Evolutionary conservation across 2,113 vertebrate genomes (phyloP).

Genomic region (Ammospiza caudacuta): DNA sequence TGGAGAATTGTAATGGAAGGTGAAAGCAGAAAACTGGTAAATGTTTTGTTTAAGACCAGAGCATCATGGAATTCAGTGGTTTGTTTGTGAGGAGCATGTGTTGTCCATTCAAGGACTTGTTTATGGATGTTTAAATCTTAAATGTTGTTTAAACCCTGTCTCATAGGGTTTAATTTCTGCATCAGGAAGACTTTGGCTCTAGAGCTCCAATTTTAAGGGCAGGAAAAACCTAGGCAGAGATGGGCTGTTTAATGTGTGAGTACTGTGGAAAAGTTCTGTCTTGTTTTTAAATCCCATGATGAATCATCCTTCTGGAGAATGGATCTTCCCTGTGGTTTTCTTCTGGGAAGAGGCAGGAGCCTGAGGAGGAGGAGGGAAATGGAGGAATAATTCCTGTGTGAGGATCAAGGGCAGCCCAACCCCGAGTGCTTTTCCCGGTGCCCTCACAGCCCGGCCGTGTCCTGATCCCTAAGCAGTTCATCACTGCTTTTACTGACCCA

Average conservation of each 20-base stretch:
- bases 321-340: neutral
- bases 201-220: neutral
- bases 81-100: neutral
- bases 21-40: neutral
- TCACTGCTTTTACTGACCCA: slow-evolving; percentile 5
- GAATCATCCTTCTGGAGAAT: neutral
- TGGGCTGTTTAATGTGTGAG: accelerated
- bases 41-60: neutral
- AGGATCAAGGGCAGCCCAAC: neutral
- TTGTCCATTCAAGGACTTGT: neutral
- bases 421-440: neutral
- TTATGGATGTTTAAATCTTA: neutral
- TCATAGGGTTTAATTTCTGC: neutral
- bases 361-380: neutral
- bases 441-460: neutral
- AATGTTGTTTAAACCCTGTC: neutral
- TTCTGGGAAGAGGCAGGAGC: neutral
- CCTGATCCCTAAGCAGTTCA: neutral
- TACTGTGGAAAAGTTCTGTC: neutral
- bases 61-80: neutral
- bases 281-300: neutral
- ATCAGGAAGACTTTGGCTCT: neutral
- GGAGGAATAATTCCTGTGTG: neutral
- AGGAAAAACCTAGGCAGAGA: neutral
- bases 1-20: neutral